These are phyloP conservation scores for Nebria brevicollis DNA, from an alignment of 2,888 invertebrate species.

Conservation along the genomic window DNA sequence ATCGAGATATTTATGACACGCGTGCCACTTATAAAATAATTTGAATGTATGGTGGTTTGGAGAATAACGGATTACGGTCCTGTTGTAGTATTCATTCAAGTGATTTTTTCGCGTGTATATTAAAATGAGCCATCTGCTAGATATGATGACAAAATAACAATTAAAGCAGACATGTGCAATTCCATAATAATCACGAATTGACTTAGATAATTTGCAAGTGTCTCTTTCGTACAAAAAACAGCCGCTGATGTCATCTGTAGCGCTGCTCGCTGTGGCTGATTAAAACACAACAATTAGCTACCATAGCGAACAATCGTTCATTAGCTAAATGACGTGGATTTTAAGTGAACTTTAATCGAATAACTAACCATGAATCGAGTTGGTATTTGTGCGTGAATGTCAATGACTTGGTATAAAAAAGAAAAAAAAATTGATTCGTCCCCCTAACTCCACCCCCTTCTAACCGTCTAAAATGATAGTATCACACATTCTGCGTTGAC, in stretches of 20 bases:
- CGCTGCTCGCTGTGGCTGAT: background rate
- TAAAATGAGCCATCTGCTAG: background rate
- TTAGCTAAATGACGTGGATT: background rate
- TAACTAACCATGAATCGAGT: no score
- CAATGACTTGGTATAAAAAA: no score
- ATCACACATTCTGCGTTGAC: no score
- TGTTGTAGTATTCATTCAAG: background rate
- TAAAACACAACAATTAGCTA: background rate
- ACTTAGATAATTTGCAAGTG: conserved; percentile 19
- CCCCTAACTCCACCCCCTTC: no score
- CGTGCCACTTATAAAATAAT: no score
- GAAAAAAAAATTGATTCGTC: no score
- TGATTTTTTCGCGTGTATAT: background rate
- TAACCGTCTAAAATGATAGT: no score
- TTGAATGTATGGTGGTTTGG: no score
- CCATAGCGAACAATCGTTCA: background rate
- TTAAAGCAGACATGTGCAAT: conserved; percentile 24
- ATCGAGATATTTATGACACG: no score
- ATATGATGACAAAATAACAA: conserved; percentile 17
- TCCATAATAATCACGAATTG: conserved; percentile 23
- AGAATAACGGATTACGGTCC: background rate
- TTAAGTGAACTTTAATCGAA: background rate
- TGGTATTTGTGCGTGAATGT: no score
- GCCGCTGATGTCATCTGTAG: conserved; percentile 17
- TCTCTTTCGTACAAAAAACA: conserved; percentile 13